These are phyloP conservation scores for Anarsia innoxiella DNA, from an alignment of 2,888 invertebrate genomes.

Conservation along the genomic window DNA sequence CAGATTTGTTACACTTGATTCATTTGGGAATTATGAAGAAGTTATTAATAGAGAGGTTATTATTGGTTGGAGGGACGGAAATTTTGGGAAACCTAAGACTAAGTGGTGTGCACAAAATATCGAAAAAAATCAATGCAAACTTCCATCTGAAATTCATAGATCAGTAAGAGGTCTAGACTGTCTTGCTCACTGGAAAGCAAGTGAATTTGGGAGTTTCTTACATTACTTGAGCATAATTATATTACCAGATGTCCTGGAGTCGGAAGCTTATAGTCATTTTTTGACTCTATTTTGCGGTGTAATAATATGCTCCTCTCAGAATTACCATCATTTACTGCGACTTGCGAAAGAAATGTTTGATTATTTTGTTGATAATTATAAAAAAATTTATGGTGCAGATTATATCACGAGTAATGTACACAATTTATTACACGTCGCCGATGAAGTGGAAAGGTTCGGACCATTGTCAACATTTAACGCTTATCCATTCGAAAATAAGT, in stretches of 20 bases:
- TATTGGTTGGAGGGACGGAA: conserved; percentile 22
- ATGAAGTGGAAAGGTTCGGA: conserved; percentile 8
- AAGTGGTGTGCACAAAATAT: conserved; percentile 16
- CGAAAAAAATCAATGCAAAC: neutral
- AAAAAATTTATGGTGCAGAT: conserved; percentile 13
- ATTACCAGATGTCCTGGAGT: conserved; percentile 12
- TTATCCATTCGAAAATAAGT: conserved; percentile 18
- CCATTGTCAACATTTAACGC: conserved; percentile 5
- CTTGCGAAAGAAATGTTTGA: conserved; percentile 16
- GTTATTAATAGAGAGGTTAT: conserved; percentile 17
- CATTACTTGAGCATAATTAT: conserved; percentile 19
- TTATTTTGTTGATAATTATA: conserved; percentile 16
- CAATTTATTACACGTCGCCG: conserved; percentile 14
- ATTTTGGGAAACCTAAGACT: conserved; percentile 17
- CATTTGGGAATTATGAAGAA: conserved; percentile 23
- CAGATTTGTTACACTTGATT: conserved; percentile 20
- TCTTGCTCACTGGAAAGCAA: conserved; percentile 18
- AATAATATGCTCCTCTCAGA: conserved; percentile 18
- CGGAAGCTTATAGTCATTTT: conserved; percentile 16
- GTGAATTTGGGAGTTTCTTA: conserved; percentile 20
- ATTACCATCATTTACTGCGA: conserved; percentile 12
- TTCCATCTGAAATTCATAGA: conserved; percentile 10
- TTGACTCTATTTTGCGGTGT: conserved; percentile 17
- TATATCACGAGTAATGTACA: conserved; percentile 17
- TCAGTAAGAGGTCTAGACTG: conserved; percentile 11